Percentiles rank a stretch among this genome's conserved stretches.
Conservation (phyloP, 2,113 vertebrate species). For the Paradoxurus hermaphroditus region DNA sequence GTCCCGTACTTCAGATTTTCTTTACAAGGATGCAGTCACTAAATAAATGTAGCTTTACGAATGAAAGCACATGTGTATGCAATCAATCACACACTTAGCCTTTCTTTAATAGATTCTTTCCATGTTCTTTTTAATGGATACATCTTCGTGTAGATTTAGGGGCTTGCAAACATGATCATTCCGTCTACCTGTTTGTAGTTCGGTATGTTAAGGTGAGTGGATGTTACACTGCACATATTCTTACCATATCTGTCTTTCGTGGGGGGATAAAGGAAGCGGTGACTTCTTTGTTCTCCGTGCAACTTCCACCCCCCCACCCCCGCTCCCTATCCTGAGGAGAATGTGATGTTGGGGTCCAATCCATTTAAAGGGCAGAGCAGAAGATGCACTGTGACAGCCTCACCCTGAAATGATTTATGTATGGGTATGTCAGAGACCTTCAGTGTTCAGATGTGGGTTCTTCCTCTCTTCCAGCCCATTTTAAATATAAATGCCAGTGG, state of each 20-base stretch:
- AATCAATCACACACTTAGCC: conserved; percentile 60
- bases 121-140: conserved; percentile 55
- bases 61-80: conserved; percentile 65
- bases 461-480: conserved; percentile 1
- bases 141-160: conserved; percentile 38
- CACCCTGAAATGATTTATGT: conserved; percentile 67
- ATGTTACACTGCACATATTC: neutral
- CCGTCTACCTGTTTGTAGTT: conserved; percentile 52
- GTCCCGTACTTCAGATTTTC: conserved; percentile 62
- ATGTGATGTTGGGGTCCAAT: conserved; percentile 30
- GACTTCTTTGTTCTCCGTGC: conserved; percentile 70
- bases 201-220: conserved; percentile 34
- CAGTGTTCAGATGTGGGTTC: conserved; percentile 39
- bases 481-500: conserved; percentile 33
- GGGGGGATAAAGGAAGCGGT: neutral
- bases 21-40: conserved; percentile 57
- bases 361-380: conserved; percentile 63
- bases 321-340: conserved; percentile 12
- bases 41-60: conserved; percentile 65
- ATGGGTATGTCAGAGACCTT: conserved; percentile 53
- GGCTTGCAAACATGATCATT: neutral
- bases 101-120: conserved; percentile 58
- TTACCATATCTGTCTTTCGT: conserved; percentile 27
- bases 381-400: conserved; percentile 58
- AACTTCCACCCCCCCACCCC: neutral